phyloP scores from a whole-genome alignment of 1,140 invertebrate species.

The Bradysia coprophila region DNA sequence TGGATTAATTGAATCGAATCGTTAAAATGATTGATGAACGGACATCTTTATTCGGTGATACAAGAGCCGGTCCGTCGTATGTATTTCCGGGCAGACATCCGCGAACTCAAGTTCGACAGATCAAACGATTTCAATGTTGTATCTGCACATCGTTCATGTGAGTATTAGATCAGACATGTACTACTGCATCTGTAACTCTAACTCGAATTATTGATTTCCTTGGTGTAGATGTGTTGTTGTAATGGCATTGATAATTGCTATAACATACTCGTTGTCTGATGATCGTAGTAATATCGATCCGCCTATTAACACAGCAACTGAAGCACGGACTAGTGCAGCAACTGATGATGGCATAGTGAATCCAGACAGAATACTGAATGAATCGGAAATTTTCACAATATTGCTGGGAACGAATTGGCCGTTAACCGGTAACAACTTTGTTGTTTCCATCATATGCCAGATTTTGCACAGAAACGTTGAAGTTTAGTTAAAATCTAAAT shows the following conservation, averaged over 20 bases:
- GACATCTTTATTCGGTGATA: conserved; percentile 15
- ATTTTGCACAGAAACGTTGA: conserved; percentile 8
- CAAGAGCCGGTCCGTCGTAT: conserved; percentile 30
- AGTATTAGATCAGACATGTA: conserved; percentile 14
- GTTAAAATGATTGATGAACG: conserved; percentile 20
- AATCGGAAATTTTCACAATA: neutral
- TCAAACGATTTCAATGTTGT: conserved; percentile 49
- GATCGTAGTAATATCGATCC: neutral
- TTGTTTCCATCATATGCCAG: conserved; percentile 7
- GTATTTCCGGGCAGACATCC: conserved; percentile 38
- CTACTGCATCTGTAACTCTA: neutral
- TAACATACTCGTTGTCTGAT: neutral
- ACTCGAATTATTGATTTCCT: neutral
- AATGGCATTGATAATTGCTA: neutral
- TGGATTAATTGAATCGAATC: too few species aligned
- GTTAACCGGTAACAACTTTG: neutral
- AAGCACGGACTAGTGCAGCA: neutral
- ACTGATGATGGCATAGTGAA: neutral
- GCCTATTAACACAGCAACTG: neutral
- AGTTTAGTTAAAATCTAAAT: conserved; percentile 6
- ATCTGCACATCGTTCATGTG: conserved; percentile 42
- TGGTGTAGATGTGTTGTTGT: neutral
- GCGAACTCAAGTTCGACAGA: conserved; percentile 31
- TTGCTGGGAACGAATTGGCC: neutral
- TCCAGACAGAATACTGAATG: neutral